A percentile compares a stretch with the other conserved stretches of the same genome.
Conservation (phyloP, 1,140 invertebrate species). For the Drosophila leontia region DNA sequence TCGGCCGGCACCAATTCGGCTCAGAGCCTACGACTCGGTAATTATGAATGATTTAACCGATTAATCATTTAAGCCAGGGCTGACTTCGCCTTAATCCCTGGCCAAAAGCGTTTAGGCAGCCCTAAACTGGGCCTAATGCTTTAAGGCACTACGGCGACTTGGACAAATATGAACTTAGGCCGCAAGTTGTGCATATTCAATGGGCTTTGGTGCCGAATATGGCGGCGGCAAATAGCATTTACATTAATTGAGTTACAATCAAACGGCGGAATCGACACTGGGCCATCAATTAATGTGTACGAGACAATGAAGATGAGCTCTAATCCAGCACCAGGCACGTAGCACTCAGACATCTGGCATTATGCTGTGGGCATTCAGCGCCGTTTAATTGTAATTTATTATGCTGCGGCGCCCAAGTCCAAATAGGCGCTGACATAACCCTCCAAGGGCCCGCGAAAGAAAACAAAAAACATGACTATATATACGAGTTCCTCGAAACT, state of each 20-base stretch:
- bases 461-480: conserved; percentile 18
- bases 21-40: conserved; percentile 29
- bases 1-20: conserved; percentile 19
- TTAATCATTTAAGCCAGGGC: conserved; percentile 56
- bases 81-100: conserved; percentile 18
- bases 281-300: conserved; percentile 61
- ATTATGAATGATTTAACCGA: conserved; percentile 63
- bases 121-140: conserved; percentile 29
- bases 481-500: conserved; percentile 8
- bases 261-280: conserved; percentile 16
- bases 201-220: conserved; percentile 26
- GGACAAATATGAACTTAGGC: conserved; percentile 24
- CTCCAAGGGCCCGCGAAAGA: conserved; percentile 11
- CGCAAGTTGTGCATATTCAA: conserved; percentile 32
- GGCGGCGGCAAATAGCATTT: conserved; percentile 34
- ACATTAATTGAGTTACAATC: conserved; percentile 55
- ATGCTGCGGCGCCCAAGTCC: conserved; percentile 39
- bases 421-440: conserved; percentile 45
- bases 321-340: conserved; percentile 19
- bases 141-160: conserved; percentile 17
- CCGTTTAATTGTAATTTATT: conserved; percentile 72
- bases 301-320: conserved; percentile 32
- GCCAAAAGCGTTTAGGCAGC: conserved; percentile 20
- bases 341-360: conserved; percentile 55
- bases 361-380: conserved; percentile 32